Evolutionary conservation across 2,888 invertebrate species (phyloP).

Genomic region (Phengaris arion): DNA sequence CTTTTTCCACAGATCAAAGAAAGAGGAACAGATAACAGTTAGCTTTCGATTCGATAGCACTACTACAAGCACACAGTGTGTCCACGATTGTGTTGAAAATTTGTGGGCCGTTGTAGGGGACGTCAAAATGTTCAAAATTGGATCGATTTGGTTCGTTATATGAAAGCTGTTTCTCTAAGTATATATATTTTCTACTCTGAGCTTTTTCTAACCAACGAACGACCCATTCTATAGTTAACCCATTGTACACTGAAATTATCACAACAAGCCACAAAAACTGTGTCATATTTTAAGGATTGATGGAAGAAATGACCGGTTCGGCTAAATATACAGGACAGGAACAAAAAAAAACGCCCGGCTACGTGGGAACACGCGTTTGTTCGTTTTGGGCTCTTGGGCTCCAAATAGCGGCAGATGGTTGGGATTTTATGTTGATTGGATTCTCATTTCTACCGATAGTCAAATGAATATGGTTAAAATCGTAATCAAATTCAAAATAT

Average conservation of each 20-base stretch:
- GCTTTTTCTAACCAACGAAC: too few species aligned
- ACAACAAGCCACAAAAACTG: not conserved
- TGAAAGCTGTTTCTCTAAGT: too few species aligned
- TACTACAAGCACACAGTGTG: too few species aligned
- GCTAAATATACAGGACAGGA: not conserved
- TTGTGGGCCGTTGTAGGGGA: too few species aligned
- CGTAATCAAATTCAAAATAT: too few species aligned
- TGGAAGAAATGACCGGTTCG: constrained; percentile 1
- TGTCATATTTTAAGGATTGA: constrained; percentile 13
- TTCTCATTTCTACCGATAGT: not conserved
- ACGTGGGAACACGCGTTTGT: not conserved
- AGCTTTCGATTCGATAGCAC: too few species aligned
- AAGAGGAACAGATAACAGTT: too few species aligned
- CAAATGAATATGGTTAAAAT: not conserved
- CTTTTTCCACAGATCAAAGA: too few species aligned
- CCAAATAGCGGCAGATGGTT: constrained; percentile 9
- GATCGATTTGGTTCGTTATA: too few species aligned
- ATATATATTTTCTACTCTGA: too few species aligned
- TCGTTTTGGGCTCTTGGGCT: not conserved
- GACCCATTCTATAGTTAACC: not conserved
- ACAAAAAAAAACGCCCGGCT: not conserved
- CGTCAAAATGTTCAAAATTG: too few species aligned
- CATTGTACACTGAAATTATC: not conserved
- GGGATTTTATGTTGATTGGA: constrained; percentile 11
- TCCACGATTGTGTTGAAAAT: too few species aligned